These are phyloP conservation scores for Caenorhabditis panamensis DNA, from an alignment of 2,888 invertebrate species.

Conservation along the genomic window DNA sequence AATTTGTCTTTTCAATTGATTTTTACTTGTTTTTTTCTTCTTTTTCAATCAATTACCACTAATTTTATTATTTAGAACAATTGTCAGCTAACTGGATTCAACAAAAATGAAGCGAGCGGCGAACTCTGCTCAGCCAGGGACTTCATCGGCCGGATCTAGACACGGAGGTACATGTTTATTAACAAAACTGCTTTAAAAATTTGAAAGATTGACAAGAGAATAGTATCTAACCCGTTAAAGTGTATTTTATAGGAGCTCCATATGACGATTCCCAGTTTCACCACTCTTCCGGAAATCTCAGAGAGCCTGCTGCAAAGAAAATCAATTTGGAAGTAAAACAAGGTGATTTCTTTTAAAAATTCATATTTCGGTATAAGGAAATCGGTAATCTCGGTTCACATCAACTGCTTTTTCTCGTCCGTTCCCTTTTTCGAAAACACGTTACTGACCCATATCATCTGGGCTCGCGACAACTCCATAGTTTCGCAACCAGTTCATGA, in stretches of 20 bases:
- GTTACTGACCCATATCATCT: background rate
- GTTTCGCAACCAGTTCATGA: background rate
- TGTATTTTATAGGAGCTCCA: too few relatives aligned
- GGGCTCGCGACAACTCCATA: background rate
- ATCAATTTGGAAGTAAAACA: slow-evolving; percentile 26
- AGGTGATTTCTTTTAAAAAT: slow-evolving; percentile 16
- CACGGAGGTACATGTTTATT: slow-evolving; percentile 6
- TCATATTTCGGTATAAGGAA: background rate
- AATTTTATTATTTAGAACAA: background rate
- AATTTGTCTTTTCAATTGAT: background rate
- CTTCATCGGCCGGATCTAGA: slow-evolving; percentile 4
- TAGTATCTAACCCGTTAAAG: too few relatives aligned
- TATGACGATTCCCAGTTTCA: too few relatives aligned
- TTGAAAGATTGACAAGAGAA: too few relatives aligned
- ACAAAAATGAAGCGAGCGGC: slow-evolving; percentile 31
- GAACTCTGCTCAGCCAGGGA: slow-evolving; percentile 27
- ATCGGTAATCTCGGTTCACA: too few relatives aligned
- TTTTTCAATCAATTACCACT: background rate
- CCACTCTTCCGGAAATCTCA: background rate
- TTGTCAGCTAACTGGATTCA: too few relatives aligned
- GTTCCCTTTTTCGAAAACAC: background rate
- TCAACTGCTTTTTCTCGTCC: background rate
- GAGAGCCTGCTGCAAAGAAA: slow-evolving; percentile 32
- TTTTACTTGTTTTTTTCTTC: background rate
- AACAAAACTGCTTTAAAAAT: too few relatives aligned